These are phyloP conservation scores for Criorhina ranunculi DNA, from an alignment of 2,888 invertebrate species.

Conservation along the genomic window DNA sequence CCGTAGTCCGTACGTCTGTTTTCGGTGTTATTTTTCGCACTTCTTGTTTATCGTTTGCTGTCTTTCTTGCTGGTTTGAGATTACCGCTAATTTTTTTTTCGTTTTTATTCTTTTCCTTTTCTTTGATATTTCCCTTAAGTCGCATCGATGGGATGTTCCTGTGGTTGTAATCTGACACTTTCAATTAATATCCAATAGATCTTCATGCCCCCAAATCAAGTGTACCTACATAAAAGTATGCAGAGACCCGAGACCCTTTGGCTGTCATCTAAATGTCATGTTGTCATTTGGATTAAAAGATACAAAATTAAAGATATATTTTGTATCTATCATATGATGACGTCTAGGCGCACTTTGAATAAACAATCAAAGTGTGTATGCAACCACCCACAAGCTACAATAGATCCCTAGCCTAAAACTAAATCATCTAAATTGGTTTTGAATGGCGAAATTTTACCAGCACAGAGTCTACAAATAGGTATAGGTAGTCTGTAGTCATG, in stretches of 20 bases:
- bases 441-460: constrained; percentile 30
- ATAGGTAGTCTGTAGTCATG: neutral
- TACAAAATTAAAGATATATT: constrained; percentile 15
- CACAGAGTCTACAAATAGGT: neutral
- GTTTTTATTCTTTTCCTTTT: constrained; percentile 31
- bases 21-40: constrained; percentile 77
- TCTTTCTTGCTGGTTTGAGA: constrained; percentile 69
- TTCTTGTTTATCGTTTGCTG: constrained; percentile 70
- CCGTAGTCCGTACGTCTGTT: constrained; percentile 60
- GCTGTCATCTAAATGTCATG: constrained; percentile 67
- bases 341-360: constrained; percentile 48
- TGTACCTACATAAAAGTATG: constrained; percentile 38
- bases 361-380: constrained; percentile 10
- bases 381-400: constrained; percentile 45
- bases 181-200: constrained; percentile 78
- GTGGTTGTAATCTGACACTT: constrained; percentile 76
- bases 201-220: constrained; percentile 49
- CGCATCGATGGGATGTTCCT: constrained; percentile 60
- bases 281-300: constrained; percentile 53
- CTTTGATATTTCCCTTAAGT: constrained; percentile 32
- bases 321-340: neutral
- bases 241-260: constrained; percentile 18
- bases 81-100: constrained; percentile 53
- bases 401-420: constrained; percentile 13
- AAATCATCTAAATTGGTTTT: constrained; percentile 63